Evolutionary conservation across 2,888 invertebrate species (phyloP), one percentile per base, ranked within the genome.

Genomic region (Caenorhabditis zanzibari): DNA sequence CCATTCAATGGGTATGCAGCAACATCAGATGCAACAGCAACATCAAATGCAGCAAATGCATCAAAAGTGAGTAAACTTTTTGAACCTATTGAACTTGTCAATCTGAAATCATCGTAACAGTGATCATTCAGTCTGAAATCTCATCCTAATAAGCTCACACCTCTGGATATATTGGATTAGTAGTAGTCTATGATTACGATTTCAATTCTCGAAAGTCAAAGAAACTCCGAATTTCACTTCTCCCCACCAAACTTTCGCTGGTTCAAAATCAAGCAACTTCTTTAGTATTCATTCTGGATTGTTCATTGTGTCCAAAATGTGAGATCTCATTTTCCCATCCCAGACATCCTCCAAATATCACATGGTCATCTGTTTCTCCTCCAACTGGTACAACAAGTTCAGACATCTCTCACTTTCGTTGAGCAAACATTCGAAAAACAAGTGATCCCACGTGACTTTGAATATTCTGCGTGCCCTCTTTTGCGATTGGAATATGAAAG

Each of bases 21-120:
- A 61, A 26, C 77, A 77, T 47, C 79, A 63, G 28, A 63, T 71
- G 71, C 80, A 80, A 6, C 69, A 61, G 10, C 72, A 72, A 35
- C 79, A 64, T n/a, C n/a, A n/a, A n/a, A n/a, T n/a, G 26, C 81
- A 63, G n/a, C 63, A 69, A 69, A n/a, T 61, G 69, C 81, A 63
- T 6, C 63, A 69, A 69, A n/a, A 59, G 74, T 69, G 24, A 81
- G 74, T 74, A 19, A 28, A 47, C 19, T 28, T 16, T 32, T 24
- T 61, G n/a, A 12, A 28, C 5, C 2, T 14, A 6, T 26, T 26
- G 14, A 26, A 26, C 26, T 10, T 14, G 6, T 2, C 12, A 14
- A 26, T 26, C 54, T 49, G 22, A 19, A 19, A 1, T 49, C 49
- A 49, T 49, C 22, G 19, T 9, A 49, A 49, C n/a, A 49, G 19